phyloP scores from a whole-genome alignment of 2,113 vertebrate species.

The Octodon degus region DNA sequence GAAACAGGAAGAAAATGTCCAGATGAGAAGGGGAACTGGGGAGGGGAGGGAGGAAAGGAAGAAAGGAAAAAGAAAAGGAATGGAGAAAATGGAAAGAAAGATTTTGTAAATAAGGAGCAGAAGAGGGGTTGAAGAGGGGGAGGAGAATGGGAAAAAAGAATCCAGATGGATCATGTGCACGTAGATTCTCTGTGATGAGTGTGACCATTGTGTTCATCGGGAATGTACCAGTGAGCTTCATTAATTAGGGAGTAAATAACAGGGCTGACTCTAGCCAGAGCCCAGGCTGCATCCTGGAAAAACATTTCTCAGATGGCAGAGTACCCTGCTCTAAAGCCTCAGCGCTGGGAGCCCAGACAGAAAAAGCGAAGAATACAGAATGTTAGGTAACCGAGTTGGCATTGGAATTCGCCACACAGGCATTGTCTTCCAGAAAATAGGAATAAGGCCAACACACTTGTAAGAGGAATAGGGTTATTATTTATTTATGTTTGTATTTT shows the following conservation, averaged over 20 bases:
- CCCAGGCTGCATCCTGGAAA: neutral
- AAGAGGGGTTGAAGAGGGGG: neutral
- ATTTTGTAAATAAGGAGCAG: neutral
- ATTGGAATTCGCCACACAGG: neutral
- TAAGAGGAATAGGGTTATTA: neutral
- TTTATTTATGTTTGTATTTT: too few species aligned
- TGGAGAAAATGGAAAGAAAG: too few species aligned
- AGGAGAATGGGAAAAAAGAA: neutral
- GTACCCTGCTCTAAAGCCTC: neutral
- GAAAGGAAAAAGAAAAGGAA: neutral
- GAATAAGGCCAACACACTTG: neutral
- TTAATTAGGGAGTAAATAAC: neutral
- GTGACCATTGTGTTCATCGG: too few species aligned
- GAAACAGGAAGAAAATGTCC: neutral
- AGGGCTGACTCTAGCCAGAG: neutral
- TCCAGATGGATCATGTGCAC: neutral
- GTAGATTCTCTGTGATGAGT: neutral
- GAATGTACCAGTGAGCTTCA: too few species aligned
- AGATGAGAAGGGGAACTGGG: neutral
- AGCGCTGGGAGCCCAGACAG: neutral
- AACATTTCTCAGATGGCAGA: neutral
- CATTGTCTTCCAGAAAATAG: neutral
- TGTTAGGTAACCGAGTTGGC: neutral
- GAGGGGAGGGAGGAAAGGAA: neutral
- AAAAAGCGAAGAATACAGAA: neutral